Conservation (phyloP, 2,797 vertebrate genomes). For the Cossypha polioptera region DNA sequence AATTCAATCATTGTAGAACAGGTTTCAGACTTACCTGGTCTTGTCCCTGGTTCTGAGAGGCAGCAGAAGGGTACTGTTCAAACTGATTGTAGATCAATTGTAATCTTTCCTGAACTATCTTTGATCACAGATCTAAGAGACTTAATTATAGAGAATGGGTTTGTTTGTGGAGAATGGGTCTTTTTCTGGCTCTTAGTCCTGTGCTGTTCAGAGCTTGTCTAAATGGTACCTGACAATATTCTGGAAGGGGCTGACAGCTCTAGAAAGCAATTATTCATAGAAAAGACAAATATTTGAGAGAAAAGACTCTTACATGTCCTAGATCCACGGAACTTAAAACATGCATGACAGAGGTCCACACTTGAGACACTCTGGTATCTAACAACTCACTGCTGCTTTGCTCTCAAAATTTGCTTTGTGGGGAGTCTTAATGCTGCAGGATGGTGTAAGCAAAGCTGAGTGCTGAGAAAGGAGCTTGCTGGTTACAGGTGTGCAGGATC, state of each 20-base stretch:
- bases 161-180: not conserved
- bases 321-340: not conserved
- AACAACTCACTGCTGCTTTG: not conserved
- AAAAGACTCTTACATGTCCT: not conserved
- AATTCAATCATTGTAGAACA: not conserved
- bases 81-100: not conserved
- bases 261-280: not conserved
- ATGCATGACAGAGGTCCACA: not conserved
- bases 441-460: not conserved
- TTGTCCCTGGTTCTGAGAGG: not conserved
- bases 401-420: not conserved
- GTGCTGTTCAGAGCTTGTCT: not conserved
- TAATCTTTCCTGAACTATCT: not conserved
- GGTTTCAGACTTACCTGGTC: not conserved
- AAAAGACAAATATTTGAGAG: not conserved
- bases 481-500: not conserved
- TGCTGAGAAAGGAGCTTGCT: not conserved
- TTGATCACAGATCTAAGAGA: not conserved
- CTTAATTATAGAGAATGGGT: not conserved
- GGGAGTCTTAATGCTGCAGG: not conserved
- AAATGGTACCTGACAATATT: not conserved
- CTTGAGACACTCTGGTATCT: not conserved
- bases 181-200: not conserved
- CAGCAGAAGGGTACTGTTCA: not conserved
- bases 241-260: not conserved